Percentiles rank a stretch among this genome's conserved stretches.
These are phyloP conservation scores for Dendrocincla fuliginosa DNA, from an alignment of 2,797 vertebrate species.

Conservation along the genomic window DNA sequence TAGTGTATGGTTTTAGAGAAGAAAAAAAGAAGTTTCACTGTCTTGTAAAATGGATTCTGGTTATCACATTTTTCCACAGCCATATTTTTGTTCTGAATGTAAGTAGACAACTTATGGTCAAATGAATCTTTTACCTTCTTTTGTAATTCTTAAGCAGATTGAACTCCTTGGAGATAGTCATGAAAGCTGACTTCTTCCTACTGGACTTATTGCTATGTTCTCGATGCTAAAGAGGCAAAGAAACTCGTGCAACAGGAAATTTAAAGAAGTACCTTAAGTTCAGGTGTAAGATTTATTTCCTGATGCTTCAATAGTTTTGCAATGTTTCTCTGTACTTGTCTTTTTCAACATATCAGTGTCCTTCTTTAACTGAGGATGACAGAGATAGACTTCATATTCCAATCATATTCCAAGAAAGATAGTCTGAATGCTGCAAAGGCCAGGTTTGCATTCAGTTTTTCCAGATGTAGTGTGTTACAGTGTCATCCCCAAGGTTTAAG, in stretches of 20 bases:
- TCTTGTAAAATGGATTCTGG: not conserved
- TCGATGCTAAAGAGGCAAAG: not conserved
- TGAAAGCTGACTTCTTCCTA: fast-evolving
- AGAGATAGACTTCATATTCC: not conserved
- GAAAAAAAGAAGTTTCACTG: not conserved
- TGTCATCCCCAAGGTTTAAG: not conserved
- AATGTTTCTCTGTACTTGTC: not conserved
- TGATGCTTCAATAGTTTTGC: not conserved
- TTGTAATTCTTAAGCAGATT: not conserved
- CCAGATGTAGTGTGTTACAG: not conserved
- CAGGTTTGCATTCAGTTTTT: not conserved
- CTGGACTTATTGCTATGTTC: not conserved
- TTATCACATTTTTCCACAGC: not conserved
- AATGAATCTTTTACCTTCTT: not conserved
- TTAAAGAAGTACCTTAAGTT: not conserved
- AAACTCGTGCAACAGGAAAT: not conserved
- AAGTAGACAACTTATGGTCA: not conserved
- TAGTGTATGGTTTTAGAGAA: not conserved
- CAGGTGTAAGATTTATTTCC: not conserved
- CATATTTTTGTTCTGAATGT: not conserved
- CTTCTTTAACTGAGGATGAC: not conserved
- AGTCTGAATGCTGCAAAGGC: not conserved
- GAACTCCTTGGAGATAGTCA: not conserved
- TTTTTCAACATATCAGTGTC: not conserved
- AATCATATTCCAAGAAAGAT: not conserved